These are phyloP conservation scores for Heliconius himera DNA, from an alignment of 1,140 invertebrate species.

Conservation along the genomic window DNA sequence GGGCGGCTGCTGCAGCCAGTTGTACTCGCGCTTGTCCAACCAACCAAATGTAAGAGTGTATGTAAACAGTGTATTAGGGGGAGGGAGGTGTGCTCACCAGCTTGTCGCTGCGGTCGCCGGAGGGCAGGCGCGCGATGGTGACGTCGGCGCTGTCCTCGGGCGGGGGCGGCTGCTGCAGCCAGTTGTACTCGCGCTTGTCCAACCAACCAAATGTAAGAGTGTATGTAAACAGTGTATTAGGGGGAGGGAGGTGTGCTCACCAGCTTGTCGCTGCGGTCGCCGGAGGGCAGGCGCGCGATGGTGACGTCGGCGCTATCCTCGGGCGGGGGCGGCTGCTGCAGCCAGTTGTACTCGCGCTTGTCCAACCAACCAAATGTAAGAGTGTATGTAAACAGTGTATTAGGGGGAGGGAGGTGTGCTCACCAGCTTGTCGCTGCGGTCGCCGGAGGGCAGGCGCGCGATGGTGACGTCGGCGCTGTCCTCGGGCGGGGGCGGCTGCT, in stretches of 20 bases:
- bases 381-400: too few species aligned
- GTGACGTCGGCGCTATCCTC: conserved; percentile 91
- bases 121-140: conserved; percentile 89
- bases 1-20: conserved; percentile 95
- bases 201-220: conserved; percentile 13
- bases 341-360: conserved; percentile 86
- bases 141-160: conserved; percentile 92
- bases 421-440: conserved; percentile 8
- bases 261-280: conserved; percentile 62
- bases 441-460: conserved; percentile 90
- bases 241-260: not conserved
- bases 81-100: not conserved
- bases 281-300: conserved; percentile 90
- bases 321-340: conserved; percentile 93
- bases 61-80: too few species aligned
- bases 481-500: conserved; percentile 93
- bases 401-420: too few species aligned
- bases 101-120: conserved; percentile 79
- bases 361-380: too few species aligned
- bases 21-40: conserved; percentile 84
- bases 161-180: conserved; percentile 94
- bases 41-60: too few species aligned
- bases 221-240: too few species aligned
- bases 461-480: conserved; percentile 91
- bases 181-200: conserved; percentile 85